A percentile compares a stretch with the other conserved stretches of the same genome.
Conservation (phyloP, 2,888 invertebrate species). For the Apocheima hispidaria region DNA sequence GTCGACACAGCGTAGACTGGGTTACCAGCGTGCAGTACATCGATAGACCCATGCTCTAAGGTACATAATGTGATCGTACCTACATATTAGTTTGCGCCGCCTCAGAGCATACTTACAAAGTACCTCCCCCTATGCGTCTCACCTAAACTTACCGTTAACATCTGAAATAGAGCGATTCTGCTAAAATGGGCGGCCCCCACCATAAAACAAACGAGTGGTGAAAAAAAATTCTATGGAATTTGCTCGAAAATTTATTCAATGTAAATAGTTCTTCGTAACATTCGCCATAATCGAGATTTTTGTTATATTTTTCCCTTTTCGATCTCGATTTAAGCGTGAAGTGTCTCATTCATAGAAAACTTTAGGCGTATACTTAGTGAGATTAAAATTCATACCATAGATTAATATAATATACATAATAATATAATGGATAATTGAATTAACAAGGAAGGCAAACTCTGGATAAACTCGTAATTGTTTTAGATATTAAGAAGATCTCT, state of each 20-base stretch:
- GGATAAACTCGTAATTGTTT: constrained; percentile 36
- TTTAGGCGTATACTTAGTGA: constrained; percentile 61
- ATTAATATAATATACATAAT: constrained; percentile 38
- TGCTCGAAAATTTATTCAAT: constrained; percentile 81
- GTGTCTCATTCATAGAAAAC: constrained; percentile 78
- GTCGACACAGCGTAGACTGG: constrained; percentile 46
- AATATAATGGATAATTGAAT: constrained; percentile 30
- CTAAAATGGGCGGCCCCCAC: constrained; percentile 78
- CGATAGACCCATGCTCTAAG: constrained; percentile 61
- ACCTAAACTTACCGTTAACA: constrained; percentile 86
- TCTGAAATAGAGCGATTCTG: constrained; percentile 83
- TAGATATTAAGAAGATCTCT: constrained; percentile 50
- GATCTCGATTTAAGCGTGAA: constrained; percentile 61
- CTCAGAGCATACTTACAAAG: constrained; percentile 63
- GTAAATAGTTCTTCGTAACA: constrained; percentile 78
- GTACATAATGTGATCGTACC: constrained; percentile 57
- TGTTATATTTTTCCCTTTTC: constrained; percentile 49
- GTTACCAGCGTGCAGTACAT: constrained; percentile 59
- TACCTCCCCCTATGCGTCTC: constrained; percentile 68
- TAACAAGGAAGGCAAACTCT: constrained; percentile 46
- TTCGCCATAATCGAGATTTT: constrained; percentile 71
- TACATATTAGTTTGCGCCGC: constrained; percentile 53
- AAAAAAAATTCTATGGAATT: constrained; percentile 81
- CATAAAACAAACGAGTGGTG: constrained; percentile 67
- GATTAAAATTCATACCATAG: constrained; percentile 41